A percentile compares a stretch with the other conserved stretches of the same genome.
These are phyloP conservation scores for Cantharis rustica DNA, from an alignment of 2,888 invertebrate species.

Conservation along the genomic window DNA sequence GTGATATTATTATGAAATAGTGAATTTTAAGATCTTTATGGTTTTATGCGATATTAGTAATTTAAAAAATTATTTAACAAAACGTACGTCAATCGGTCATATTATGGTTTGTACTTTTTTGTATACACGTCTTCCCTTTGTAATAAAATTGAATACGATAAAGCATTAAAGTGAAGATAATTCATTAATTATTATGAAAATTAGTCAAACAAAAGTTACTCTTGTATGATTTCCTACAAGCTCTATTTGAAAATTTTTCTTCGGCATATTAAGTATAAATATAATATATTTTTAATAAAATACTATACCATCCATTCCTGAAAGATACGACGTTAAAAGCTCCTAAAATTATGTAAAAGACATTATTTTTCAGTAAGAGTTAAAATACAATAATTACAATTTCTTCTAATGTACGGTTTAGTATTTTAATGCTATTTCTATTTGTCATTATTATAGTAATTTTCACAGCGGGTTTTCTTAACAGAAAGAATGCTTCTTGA, in stretches of 20 bases:
- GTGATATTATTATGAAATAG: too few relatives aligned
- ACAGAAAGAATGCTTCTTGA: slow-evolving; percentile 25
- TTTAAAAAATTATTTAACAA: not conserved
- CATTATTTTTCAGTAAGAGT: not conserved
- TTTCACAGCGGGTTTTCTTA: slow-evolving; percentile 32
- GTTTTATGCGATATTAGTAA: not conserved
- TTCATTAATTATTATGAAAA: not conserved
- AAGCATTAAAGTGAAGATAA: not conserved
- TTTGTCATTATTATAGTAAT: slow-evolving; percentile 29
- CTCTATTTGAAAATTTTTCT: too few relatives aligned
- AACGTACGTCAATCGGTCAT: not conserved
- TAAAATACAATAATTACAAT: not conserved
- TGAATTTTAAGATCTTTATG: not conserved
- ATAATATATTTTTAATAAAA: too few relatives aligned
- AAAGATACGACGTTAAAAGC: not conserved
- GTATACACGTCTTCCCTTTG: not conserved
- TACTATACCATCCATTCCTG: not conserved
- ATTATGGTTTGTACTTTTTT: not conserved
- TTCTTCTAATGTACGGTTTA: not conserved
- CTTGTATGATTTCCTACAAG: not conserved
- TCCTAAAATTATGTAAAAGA: not conserved
- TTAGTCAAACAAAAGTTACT: not conserved
- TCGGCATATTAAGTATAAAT: too few relatives aligned
- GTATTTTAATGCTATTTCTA: slow-evolving; percentile 11
- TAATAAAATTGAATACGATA: not conserved